phyloP scores from a whole-genome alignment of 2,113 vertebrate species.

The Coryphaenoides rupestris region DNA sequence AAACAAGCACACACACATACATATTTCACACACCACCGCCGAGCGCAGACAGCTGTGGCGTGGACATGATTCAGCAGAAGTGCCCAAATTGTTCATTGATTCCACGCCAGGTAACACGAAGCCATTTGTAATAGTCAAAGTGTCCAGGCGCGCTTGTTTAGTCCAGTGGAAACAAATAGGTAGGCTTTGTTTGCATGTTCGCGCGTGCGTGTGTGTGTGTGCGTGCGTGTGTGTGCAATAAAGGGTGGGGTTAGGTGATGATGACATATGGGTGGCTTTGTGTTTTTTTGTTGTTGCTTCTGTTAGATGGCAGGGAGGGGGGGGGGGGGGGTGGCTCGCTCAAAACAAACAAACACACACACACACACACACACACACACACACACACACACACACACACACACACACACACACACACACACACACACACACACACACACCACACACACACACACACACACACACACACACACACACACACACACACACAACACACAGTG shows the following conservation, averaged over 20 bases:
- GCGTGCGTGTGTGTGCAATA: not conserved
- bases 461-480: too few species aligned
- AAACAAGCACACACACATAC: not conserved
- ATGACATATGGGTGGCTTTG: not conserved
- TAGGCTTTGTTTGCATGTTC: not conserved
- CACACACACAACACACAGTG: too few species aligned
- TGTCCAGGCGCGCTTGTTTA: not conserved
- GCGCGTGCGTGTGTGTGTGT: not conserved
- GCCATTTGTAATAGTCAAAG: slow-evolving; percentile 22
- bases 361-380: too few species aligned
- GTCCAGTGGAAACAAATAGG: slow-evolving; percentile 6
- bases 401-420: too few species aligned
- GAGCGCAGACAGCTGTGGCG: slow-evolving; percentile 36
- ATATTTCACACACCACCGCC: slow-evolving; percentile 31
- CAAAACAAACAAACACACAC: too few species aligned
- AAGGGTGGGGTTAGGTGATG: not conserved
- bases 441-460: too few species aligned
- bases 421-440: too few species aligned
- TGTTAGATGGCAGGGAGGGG: not conserved
- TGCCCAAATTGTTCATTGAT: slow-evolving; percentile 57
- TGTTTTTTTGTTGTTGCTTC: not conserved
- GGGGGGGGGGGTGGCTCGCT: too few species aligned
- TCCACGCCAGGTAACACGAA: slow-evolving; percentile 34
- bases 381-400: too few species aligned
- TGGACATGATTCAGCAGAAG: slow-evolving; percentile 31